Percentiles rank a stretch among this genome's conserved stretches.
Conservation (phyloP, 2,888 invertebrate species). For the Galerucella nymphaeae region DNA sequence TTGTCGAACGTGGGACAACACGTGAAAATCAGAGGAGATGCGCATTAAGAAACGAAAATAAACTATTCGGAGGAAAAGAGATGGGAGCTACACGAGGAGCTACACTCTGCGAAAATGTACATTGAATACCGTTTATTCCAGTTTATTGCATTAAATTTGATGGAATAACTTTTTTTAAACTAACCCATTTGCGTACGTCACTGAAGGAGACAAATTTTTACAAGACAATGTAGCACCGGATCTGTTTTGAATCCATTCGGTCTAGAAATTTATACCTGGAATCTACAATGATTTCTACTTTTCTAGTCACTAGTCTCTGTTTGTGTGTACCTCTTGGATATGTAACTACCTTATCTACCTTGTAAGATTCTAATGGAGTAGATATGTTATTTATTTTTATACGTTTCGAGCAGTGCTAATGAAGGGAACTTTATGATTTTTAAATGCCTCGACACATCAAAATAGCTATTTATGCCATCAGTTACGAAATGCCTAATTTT, state of each 20-base stretch:
- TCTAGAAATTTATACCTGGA: constrained; percentile 43
- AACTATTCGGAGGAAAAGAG: too few relatives aligned
- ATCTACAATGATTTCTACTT: constrained; percentile 26
- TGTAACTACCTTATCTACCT: constrained; percentile 63
- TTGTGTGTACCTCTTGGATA: constrained; percentile 58
- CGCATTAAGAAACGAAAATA: too few relatives aligned
- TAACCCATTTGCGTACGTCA: constrained; percentile 8
- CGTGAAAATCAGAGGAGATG: too few relatives aligned
- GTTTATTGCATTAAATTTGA: neutral
- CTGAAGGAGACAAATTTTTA: constrained; percentile 64
- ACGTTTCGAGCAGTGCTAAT: constrained; percentile 61
- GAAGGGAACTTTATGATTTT: constrained; percentile 59
- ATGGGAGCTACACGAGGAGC: too few relatives aligned
- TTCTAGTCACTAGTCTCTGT: constrained; percentile 27
- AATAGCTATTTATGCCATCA: too few relatives aligned
- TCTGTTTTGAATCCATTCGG: constrained; percentile 59
- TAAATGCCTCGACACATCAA: constrained; percentile 52
- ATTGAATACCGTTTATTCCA: too few relatives aligned
- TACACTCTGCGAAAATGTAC: too few relatives aligned
- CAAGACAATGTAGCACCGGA: constrained; percentile 63
- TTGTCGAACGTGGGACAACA: too few relatives aligned
- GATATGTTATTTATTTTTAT: constrained; percentile 64
- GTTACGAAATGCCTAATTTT: too few relatives aligned
- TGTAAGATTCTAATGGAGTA: constrained; percentile 65
- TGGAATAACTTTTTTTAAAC: neutral